Percentiles rank a stretch among this genome's conserved stretches.
Conservation (phyloP, 2,888 invertebrate species). For the Mythimna pallens region DNA sequence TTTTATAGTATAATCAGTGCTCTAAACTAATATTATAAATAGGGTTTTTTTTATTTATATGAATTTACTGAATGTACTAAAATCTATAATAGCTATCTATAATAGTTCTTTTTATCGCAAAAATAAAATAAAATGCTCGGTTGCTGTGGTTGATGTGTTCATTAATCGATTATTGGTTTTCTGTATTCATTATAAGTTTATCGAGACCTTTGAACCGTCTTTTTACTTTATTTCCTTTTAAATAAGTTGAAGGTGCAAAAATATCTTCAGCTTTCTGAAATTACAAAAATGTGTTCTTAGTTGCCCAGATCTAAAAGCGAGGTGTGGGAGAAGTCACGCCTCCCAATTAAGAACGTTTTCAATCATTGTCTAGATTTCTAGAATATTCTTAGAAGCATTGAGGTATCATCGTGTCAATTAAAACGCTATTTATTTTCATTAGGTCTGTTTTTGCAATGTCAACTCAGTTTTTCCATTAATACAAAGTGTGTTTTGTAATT, state of each 20-base stretch:
- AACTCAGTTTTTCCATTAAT: neutral
- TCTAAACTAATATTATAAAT: too few relatives aligned
- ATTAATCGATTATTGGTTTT: too few relatives aligned
- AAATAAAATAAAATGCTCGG: too few relatives aligned
- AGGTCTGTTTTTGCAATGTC: neutral
- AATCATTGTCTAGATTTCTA: constrained; percentile 35
- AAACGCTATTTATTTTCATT: constrained; percentile 21
- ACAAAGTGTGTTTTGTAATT: neutral
- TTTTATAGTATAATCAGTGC: neutral
- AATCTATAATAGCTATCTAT: too few relatives aligned
- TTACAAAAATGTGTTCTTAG: neutral
- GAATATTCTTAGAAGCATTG: neutral
- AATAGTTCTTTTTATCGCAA: too few relatives aligned
- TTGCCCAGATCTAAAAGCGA: neutral
- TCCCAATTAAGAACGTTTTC: constrained; percentile 12
- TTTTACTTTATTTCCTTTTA: too few relatives aligned
- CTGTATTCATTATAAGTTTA: too few relatives aligned
- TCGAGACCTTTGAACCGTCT: too few relatives aligned
- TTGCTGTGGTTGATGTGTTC: too few relatives aligned
- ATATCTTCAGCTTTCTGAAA: neutral
- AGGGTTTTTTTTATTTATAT: too few relatives aligned
- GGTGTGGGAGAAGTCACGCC: neutral
- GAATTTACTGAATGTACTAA: too few relatives aligned
- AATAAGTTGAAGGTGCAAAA: neutral
- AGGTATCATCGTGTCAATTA: constrained; percentile 13